These are phyloP conservation scores for Cryptosula pallasiana DNA, from an alignment of 2,888 invertebrate species.

Conservation along the genomic window DNA sequence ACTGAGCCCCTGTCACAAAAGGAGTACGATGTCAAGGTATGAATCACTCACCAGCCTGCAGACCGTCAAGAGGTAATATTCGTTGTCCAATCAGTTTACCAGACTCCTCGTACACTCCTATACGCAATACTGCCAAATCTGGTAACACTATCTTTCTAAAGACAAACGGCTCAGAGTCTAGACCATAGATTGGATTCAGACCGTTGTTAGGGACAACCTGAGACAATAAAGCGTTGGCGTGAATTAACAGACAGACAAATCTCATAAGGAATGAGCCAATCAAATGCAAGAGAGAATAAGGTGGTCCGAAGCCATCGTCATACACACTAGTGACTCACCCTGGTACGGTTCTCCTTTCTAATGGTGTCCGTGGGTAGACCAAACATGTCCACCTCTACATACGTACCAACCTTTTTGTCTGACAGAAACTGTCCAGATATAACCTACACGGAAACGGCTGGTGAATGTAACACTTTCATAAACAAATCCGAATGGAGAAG, in stretches of 20 bases:
- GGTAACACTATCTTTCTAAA: slow-evolving; percentile 96
- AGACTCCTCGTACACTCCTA: slow-evolving; percentile 97
- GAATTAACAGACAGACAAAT: too few species aligned
- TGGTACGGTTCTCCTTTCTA: slow-evolving; percentile 90
- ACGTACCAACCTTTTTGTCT: slow-evolving; percentile 96
- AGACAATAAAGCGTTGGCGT: too few species aligned
- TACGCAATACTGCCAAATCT: slow-evolving; percentile 90
- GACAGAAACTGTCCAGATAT: slow-evolving; percentile 99
- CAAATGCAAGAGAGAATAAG: too few species aligned
- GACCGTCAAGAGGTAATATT: slow-evolving; percentile 92
- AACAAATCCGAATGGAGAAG: too few species aligned
- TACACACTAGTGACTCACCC: not conserved
- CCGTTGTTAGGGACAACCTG: slow-evolving; percentile 94
- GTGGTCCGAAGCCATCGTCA: too few species aligned
- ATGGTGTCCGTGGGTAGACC: slow-evolving; percentile 96
- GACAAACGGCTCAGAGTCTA: slow-evolving; percentile 91
- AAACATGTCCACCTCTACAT: slow-evolving; percentile 99
- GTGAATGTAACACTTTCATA: too few species aligned
- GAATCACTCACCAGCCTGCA: slow-evolving; percentile 71
- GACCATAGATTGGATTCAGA: slow-evolving; percentile 85
- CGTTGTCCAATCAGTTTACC: slow-evolving; percentile 93
- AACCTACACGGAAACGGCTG: too few species aligned
- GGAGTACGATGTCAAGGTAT: too few species aligned
- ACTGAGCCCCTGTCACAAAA: too few species aligned
- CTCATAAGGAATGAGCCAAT: too few species aligned